Evolutionary conservation across 35 echinoderm and acorn worm species (phyloP).

Genomic region (Apostichopus japonicus): DNA sequence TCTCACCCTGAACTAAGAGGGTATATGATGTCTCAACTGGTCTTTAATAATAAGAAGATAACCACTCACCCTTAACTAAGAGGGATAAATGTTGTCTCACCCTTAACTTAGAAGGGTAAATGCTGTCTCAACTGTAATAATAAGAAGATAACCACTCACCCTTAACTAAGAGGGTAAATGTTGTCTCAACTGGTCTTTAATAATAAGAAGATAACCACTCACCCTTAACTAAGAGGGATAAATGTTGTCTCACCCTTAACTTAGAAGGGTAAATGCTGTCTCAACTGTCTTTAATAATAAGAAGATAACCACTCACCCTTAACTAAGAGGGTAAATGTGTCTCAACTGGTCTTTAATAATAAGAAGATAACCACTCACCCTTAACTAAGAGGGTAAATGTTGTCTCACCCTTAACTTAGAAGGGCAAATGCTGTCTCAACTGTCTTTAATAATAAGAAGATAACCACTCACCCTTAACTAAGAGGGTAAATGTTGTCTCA

Average conservation of each 20-base stretch:
- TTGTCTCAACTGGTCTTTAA: slow-evolving; percentile 29
- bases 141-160: too few relatives aligned
- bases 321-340: too few relatives aligned
- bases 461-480: slow-evolving; percentile 63
- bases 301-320: too few relatives aligned
- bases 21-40: background rate
- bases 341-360: slow-evolving; percentile 27
- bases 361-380: background rate
- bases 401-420: too few relatives aligned
- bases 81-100: slow-evolving; percentile 65
- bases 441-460: slow-evolving; percentile 15
- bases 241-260: slow-evolving; percentile 49
- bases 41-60: slow-evolving; percentile 13
- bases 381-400: too few relatives aligned
- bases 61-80: slow-evolving; percentile 61
- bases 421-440: background rate
- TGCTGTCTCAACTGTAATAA: too few relatives aligned
- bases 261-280: too few relatives aligned
- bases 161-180: too few relatives aligned
- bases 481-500: slow-evolving; percentile 59
- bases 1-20: too few relatives aligned
- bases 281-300: too few relatives aligned
- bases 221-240: slow-evolving; percentile 70
- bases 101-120: background rate
- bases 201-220: slow-evolving; percentile 3